Percentiles rank a stretch among this genome's conserved stretches.
Evolutionary conservation across 2,113 vertebrate species (phyloP).

Genomic region (Dermatemys mawii): DNA sequence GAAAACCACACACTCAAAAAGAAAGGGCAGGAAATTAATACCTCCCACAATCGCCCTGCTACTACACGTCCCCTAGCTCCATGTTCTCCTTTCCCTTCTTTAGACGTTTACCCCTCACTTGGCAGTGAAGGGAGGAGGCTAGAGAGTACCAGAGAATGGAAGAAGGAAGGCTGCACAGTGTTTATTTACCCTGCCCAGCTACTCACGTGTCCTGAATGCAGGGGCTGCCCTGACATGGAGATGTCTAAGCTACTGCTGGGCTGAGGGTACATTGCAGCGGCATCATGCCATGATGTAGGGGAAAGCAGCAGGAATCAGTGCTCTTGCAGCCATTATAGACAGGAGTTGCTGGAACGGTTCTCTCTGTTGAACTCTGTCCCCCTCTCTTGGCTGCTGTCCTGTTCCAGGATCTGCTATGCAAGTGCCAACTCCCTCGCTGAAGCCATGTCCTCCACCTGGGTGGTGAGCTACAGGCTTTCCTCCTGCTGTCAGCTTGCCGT

Average conservation of each 20-base stretch:
- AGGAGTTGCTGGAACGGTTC: background rate
- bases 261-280: background rate
- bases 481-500: background rate
- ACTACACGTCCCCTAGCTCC: background rate
- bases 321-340: background rate
- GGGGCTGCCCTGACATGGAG: background rate
- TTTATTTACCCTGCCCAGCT: background rate
- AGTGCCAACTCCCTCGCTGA: background rate
- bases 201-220: background rate
- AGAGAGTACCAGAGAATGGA: background rate
- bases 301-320: background rate
- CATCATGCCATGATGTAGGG: background rate
- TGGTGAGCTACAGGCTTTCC: background rate
- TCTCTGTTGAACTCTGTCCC: background rate
- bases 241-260: background rate
- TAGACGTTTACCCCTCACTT: background rate
- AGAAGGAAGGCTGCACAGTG: no score
- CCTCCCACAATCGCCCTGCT: background rate
- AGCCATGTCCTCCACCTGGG: background rate
- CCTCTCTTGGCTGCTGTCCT: background rate
- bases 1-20: background rate
- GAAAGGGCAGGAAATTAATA: background rate
- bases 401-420: background rate
- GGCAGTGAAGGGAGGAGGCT: accelerated
- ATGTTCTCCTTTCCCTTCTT: background rate